A percentile compares a stretch with the other conserved stretches of the same genome.
phyloP scores from a whole-genome alignment of 2,113 vertebrate genomes.

The Oreochromis aureus region DNA sequence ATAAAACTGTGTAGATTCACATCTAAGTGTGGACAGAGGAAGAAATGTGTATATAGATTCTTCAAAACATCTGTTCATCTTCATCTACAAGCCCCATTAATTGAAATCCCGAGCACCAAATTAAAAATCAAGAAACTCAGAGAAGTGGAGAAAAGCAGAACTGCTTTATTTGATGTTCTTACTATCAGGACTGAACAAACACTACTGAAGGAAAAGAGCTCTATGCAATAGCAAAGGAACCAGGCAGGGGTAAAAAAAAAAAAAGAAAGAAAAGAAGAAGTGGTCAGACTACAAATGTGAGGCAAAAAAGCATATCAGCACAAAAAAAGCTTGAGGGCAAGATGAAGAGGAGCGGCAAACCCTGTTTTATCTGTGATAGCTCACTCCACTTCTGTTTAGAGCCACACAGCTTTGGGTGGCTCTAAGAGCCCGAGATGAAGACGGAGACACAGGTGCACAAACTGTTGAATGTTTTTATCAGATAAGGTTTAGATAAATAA shows the following conservation, averaged over 20 bases:
- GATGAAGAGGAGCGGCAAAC: neutral
- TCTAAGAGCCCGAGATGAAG: neutral
- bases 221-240: neutral
- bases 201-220: neutral
- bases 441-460: neutral
- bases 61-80: neutral
- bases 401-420: neutral
- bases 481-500: neutral
- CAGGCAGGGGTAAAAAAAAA: neutral
- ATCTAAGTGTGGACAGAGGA: neutral
- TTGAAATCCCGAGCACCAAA: neutral
- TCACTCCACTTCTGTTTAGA: neutral
- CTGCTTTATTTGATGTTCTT: neutral
- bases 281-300: neutral
- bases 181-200: neutral
- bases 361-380: neutral
- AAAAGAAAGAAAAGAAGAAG: neutral
- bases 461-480: neutral
- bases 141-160: neutral
- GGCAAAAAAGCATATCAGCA: neutral
- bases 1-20: neutral
- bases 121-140: neutral
- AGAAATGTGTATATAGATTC: neutral
- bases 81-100: neutral
- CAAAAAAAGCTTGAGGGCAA: neutral